Base-by-base conservation (phyloP, 2,797 vertebrate species). In the Lophotriccus pileatus region DNA sequence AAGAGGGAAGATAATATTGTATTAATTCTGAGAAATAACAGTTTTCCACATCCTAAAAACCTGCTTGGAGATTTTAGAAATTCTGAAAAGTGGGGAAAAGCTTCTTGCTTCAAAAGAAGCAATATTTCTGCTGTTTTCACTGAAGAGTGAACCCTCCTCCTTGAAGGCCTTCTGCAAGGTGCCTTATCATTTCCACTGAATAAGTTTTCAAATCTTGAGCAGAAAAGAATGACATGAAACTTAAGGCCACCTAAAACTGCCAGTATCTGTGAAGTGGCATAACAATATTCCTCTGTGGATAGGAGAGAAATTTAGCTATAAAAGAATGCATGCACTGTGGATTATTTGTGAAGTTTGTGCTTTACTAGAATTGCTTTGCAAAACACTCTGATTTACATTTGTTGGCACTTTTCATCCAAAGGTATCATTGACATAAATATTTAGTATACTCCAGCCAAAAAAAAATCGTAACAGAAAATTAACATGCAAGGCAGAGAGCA, bases 391-490 rank as follows among this genome's bases (percentile, higher is more conserved):
- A 67, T 87, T 92, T 89, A 64, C 52, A 39, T 89, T 67, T 81
- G 24, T 64, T 94, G 92, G 37, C 87, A 94, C 94, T 92, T 96
- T 95, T 79, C 28, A 85, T 73, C 23, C 14, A 88, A 73, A 32
- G 37, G n/a, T 74, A 81, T 89, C 70, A 62, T 58, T 88, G 69
- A 85, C 68, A 89, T 49, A 80, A 94, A 72, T 58, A 56, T 87
- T 75, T 60, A 62, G 32, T 34, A 32, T 41, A 37, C 4, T 17
- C 32, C 44, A 66, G 58, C 37, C 58, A 89, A 93, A 94, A 93
- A 94, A 93, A 52, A 74, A 11, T 22, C 28, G 32, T 4, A 2
- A 69, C 62, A 95, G 76, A 80, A 93, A 90, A 91, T 94, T 90
- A 92, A 68, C 52, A 55, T 87, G 63, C 56, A 68, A 90, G 84